Percentiles rank a stretch among this genome's conserved stretches.
phyloP scores from a whole-genome alignment of 1,140 invertebrate genomes.

The Drosophila paulistorum region DNA sequence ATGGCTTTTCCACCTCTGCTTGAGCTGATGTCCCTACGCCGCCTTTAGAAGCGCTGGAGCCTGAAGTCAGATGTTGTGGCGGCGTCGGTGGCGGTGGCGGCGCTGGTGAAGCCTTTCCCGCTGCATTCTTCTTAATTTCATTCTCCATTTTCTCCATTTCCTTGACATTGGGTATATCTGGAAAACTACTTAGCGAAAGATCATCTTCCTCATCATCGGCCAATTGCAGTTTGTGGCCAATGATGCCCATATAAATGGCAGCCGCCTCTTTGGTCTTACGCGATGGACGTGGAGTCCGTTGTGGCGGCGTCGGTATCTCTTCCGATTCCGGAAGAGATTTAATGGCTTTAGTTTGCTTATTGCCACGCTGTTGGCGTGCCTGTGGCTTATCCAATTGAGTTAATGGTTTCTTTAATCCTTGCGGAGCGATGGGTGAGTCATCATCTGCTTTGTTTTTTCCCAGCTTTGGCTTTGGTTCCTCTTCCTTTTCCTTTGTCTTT shows the following conservation, averaged over 20 bases:
- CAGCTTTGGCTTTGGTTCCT: constrained; percentile 36
- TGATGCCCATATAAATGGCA: constrained; percentile 89
- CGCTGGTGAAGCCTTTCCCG: constrained; percentile 45
- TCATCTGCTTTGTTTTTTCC: constrained; percentile 52
- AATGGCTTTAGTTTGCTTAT: constrained; percentile 49
- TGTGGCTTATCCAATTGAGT: constrained; percentile 13
- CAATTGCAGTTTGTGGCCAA: constrained; percentile 87
- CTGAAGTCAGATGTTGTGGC: constrained; percentile 24
- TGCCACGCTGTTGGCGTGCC: constrained; percentile 44
- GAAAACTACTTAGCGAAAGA: constrained; percentile 87
- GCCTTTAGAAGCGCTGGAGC: constrained; percentile 38
- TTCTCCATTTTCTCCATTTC: constrained; percentile 86
- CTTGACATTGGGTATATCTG: constrained; percentile 87
- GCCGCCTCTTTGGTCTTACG: constrained; percentile 91
- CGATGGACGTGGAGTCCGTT: constrained; percentile 84
- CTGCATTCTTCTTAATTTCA: constrained; percentile 85
- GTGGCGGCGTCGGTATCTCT: constrained; percentile 24
- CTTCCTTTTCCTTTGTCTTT: constrained; percentile 29
- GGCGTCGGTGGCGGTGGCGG: constrained; percentile 19
- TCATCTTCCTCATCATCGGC: constrained; percentile 86
- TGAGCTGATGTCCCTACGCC: constrained; percentile 27
- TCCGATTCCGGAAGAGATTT: constrained; percentile 14
- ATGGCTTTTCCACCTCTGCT: constrained; percentile 33
- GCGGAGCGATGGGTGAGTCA: constrained; percentile 31
- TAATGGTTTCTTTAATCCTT: constrained; percentile 52